A percentile compares a stretch with the other conserved stretches of the same genome.
Conservation (phyloP, 2,797 vertebrate species). For the Apogon hyalosoma region DNA sequence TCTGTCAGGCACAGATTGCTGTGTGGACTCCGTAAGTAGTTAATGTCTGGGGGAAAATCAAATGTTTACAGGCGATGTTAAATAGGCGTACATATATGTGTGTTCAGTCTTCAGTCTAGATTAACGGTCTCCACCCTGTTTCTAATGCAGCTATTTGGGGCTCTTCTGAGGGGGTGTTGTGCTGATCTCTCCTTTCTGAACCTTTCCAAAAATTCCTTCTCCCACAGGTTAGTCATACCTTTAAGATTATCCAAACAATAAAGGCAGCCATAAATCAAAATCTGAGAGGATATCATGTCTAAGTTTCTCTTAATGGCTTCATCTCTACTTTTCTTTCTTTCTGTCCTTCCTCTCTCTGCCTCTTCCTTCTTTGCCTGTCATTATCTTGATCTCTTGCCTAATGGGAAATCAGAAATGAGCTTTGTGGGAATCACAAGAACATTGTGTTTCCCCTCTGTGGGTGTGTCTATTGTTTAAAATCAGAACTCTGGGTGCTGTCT, state of each 20-base stretch:
- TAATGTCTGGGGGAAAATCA: conserved; percentile 3
- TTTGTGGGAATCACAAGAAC: conserved; percentile 51
- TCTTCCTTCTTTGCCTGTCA: conserved; percentile 9
- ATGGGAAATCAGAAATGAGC: conserved; percentile 57
- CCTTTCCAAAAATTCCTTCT: conserved; percentile 83
- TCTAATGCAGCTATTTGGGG: conserved; percentile 80
- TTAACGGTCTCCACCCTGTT: conserved; percentile 67
- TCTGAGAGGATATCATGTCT: conserved; percentile 23
- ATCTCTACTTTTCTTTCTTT: not conserved
- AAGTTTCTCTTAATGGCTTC: conserved; percentile 21
- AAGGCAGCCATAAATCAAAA: conserved; percentile 40
- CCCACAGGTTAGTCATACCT: conserved; percentile 80
- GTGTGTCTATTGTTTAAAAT: conserved; percentile 67
- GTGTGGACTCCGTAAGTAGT: conserved; percentile 87
- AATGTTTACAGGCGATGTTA: conserved; percentile 9
- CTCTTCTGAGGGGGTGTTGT: conserved; percentile 83
- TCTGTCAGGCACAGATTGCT: conserved; percentile 91
- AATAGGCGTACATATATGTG: conserved; percentile 15
- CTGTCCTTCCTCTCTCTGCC: not conserved
- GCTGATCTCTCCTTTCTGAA: conserved; percentile 84
- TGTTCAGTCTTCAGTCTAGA: conserved; percentile 15
- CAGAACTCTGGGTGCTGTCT: conserved; percentile 51
- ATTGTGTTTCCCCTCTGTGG: conserved; percentile 52
- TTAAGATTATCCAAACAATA: conserved; percentile 40
- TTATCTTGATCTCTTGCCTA: conserved; percentile 50